A percentile compares a stretch with the other conserved stretches of the same genome.
These are phyloP conservation scores for Cordilura impudica DNA, from an alignment of 2,888 invertebrate genomes.

Conservation along the genomic window DNA sequence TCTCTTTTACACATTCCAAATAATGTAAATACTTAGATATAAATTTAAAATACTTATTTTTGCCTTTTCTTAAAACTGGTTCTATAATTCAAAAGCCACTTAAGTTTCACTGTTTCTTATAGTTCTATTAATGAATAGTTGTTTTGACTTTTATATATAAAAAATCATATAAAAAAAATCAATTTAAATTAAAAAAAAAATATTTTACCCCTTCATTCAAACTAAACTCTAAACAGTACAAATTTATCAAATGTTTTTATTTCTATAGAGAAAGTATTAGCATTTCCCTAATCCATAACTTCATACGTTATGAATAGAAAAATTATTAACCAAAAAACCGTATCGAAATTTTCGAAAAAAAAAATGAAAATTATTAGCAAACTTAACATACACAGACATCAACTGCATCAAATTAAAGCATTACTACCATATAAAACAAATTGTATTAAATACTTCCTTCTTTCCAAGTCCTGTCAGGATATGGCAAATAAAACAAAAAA, in stretches of 20 bases:
- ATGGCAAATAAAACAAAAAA: constrained; percentile 64
- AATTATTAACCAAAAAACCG: constrained; percentile 77
- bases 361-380: constrained; percentile 71
- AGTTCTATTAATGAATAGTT: constrained; percentile 36
- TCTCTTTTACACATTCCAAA: too few species aligned
- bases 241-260: background rate
- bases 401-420: constrained; percentile 57
- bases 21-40: too few species aligned
- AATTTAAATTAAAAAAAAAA: background rate
- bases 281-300: constrained; percentile 8
- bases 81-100: constrained; percentile 44
- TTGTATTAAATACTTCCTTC: constrained; percentile 40
- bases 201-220: constrained; percentile 25
- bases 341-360: constrained; percentile 70
- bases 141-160: constrained; percentile 44
- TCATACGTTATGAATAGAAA: constrained; percentile 71
- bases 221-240: background rate
- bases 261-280: background rate
- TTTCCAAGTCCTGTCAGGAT: background rate
- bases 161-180: constrained; percentile 10
- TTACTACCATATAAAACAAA: constrained; percentile 40
- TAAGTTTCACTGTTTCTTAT: constrained; percentile 18
- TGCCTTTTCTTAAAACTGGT: constrained; percentile 42
- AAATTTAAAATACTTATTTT: too few species aligned
- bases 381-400: constrained; percentile 58